These are phyloP conservation scores for Catharus fuscescens DNA, from an alignment of 2,113 vertebrate species.

Conservation along the genomic window DNA sequence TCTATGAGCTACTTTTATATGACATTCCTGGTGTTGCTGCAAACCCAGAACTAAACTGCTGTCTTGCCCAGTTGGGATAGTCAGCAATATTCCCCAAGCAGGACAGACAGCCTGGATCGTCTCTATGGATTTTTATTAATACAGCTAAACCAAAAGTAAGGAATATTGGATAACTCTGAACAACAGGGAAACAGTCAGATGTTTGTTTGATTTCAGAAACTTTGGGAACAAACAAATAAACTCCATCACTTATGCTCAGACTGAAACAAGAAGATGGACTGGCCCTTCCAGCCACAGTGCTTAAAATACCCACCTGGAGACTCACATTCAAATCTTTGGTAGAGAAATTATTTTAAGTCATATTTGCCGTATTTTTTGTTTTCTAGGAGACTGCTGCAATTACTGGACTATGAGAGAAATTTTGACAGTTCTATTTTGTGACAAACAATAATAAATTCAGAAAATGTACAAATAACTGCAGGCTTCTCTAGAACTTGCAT, in stretches of 20 bases:
- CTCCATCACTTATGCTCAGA: background rate
- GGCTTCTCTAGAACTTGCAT: background rate
- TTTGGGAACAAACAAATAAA: background rate
- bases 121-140: background rate
- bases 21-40: background rate
- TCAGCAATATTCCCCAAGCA: background rate
- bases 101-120: background rate
- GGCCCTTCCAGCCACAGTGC: background rate
- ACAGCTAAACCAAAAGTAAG: background rate
- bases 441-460: background rate
- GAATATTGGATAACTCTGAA: background rate
- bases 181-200: background rate
- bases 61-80: background rate
- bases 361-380: background rate
- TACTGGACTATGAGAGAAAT: background rate
- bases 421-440: background rate
- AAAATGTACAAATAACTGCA: background rate
- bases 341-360: background rate
- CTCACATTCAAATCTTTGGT: background rate
- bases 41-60: background rate
- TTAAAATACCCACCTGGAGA: background rate
- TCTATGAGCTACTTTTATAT: background rate
- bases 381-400: background rate
- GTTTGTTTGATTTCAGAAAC: background rate
- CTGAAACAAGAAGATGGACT: background rate